phyloP scores from a whole-genome alignment of 2,113 vertebrate species.

The Arenaria interpres region DNA sequence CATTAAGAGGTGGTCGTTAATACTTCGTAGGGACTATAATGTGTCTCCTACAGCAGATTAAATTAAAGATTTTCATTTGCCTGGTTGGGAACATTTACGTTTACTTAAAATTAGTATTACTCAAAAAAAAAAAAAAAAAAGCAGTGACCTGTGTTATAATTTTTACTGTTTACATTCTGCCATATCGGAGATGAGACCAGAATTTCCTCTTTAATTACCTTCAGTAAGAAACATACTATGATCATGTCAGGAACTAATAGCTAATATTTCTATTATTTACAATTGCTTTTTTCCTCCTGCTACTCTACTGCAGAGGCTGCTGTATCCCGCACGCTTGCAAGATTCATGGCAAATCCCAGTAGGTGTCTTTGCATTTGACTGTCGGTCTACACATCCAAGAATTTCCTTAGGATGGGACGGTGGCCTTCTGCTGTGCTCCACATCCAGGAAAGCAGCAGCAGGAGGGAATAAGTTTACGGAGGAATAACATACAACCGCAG shows the following conservation, averaged over 20 bases:
- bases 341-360: neutral
- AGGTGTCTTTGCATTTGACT: neutral
- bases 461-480: neutral
- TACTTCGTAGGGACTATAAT: neutral
- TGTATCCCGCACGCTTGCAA: neutral
- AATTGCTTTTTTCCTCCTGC: neutral
- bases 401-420: neutral
- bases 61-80: neutral
- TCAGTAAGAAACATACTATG: neutral
- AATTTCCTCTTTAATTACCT: neutral
- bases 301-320: neutral
- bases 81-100: neutral
- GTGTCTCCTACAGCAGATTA: neutral
- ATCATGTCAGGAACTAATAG: neutral
- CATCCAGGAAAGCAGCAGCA: neutral
- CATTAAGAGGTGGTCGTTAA: neutral
- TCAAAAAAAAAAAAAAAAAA: neutral
- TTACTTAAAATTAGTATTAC: neutral
- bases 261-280: neutral
- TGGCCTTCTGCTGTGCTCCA: neutral
- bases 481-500: rapidly evolving
- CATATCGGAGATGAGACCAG: neutral
- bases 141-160: neutral
- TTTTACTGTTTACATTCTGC: neutral
- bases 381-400: no score